Evolutionary conservation across 2,797 vertebrate species (phyloP).

Genomic region (Sebastes trivittatus): DNA sequence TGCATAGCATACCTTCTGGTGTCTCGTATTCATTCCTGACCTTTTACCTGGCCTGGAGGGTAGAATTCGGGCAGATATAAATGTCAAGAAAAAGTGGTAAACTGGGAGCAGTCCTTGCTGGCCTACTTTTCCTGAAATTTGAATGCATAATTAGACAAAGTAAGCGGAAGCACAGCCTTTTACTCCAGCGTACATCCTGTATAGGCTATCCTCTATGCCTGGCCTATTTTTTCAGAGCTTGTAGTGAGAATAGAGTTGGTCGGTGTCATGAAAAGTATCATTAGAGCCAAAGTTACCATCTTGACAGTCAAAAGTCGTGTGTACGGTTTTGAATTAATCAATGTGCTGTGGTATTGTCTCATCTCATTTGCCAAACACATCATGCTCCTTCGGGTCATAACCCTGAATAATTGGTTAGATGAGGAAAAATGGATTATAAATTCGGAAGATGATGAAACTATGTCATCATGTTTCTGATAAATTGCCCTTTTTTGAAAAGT

Average conservation of each 20-base stretch:
- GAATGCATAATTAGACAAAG: slow-evolving; percentile 42
- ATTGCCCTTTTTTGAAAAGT: neutral
- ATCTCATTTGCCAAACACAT: neutral
- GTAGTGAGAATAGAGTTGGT: neutral
- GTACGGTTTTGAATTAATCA: neutral
- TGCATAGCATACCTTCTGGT: slow-evolving; percentile 10
- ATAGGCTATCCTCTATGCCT: neutral
- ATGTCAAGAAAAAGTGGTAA: slow-evolving; percentile 31
- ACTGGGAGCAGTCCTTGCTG: slow-evolving; percentile 24
- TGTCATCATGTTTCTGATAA: neutral
- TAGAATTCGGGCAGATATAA: slow-evolving; percentile 21
- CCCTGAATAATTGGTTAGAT: slow-evolving; percentile 9
- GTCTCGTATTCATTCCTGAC: slow-evolving; percentile 41
- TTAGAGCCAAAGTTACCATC: neutral
- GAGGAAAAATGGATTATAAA: neutral
- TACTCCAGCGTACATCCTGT: slow-evolving; percentile 11
- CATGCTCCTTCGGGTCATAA: neutral
- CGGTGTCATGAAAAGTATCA: neutral
- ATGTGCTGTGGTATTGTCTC: neutral
- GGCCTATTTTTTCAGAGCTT: slow-evolving; percentile 33
- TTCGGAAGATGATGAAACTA: neutral
- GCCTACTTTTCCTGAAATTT: slow-evolving; percentile 47
- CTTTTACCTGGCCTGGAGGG: slow-evolving; percentile 38
- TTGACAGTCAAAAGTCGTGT: neutral
- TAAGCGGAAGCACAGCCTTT: slow-evolving; percentile 8